Percentiles rank a stretch among this genome's conserved stretches.
Evolutionary conservation across 35 echinoderm and acorn worm genomes (phyloP).

Genomic region (Anneissia japonica): DNA sequence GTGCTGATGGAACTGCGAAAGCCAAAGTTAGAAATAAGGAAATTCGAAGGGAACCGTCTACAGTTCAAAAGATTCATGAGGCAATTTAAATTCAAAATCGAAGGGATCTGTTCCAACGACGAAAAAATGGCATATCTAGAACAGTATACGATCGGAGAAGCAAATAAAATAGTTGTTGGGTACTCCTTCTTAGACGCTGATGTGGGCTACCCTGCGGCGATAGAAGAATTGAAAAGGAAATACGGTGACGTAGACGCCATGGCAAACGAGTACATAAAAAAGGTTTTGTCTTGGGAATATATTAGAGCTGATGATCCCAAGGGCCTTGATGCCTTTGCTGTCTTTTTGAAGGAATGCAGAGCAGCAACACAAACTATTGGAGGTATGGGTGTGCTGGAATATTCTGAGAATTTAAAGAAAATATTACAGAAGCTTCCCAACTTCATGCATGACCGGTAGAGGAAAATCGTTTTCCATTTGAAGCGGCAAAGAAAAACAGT

Average conservation of each 20-base stretch:
- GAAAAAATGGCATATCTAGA: background rate
- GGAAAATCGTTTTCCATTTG: background rate
- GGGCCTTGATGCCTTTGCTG: background rate
- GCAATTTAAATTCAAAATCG: no score
- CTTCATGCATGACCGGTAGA: background rate
- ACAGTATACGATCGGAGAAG: background rate
- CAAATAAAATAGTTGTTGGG: background rate
- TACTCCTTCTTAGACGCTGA: background rate
- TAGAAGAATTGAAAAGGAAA: background rate
- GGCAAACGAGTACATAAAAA: background rate
- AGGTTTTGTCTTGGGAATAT: background rate
- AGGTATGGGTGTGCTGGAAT: background rate
- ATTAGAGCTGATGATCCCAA: conserved; percentile 8
- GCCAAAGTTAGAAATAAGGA: conserved; percentile 29
- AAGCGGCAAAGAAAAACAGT: background rate
- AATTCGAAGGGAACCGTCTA: conserved; percentile 12
- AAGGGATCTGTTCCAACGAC: background rate
- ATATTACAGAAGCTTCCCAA: background rate
- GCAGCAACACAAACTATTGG: background rate
- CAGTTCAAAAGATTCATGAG: conserved; percentile 19
- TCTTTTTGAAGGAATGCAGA: background rate
- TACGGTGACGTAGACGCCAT: background rate
- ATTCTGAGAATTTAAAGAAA: background rate
- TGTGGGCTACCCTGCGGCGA: background rate
- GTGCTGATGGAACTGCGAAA: no score